These are phyloP conservation scores for Diadromus collaris DNA, from an alignment of 2,888 invertebrate genomes.

Conservation along the genomic window DNA sequence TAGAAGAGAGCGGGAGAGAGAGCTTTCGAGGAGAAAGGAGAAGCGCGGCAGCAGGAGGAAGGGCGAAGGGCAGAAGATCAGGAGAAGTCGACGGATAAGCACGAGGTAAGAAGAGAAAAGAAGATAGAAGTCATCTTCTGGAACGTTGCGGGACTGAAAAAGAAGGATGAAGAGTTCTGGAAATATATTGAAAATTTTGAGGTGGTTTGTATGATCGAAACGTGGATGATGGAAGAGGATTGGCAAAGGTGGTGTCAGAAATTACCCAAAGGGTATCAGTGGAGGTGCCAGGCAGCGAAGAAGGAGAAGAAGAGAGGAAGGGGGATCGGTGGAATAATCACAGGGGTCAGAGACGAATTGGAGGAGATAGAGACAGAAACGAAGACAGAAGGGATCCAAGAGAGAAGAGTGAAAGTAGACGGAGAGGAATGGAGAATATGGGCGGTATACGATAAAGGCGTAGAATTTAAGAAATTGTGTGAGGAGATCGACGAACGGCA, in stretches of 20 bases:
- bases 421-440: neutral
- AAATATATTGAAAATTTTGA: slow-evolving; percentile 14
- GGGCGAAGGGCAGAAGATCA: neutral
- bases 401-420: slow-evolving; percentile 4
- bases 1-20: slow-evolving; percentile 12
- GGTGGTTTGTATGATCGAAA: slow-evolving; percentile 24
- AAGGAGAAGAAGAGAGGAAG: slow-evolving; percentile 38
- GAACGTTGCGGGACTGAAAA: slow-evolving; percentile 32
- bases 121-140: slow-evolving; percentile 15
- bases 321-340: slow-evolving; percentile 28
- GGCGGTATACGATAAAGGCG: slow-evolving; percentile 4
- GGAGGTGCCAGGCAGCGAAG: slow-evolving; percentile 17
- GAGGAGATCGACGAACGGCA: slow-evolving; percentile 14
- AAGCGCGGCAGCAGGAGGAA: neutral
- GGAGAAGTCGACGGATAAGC: slow-evolving; percentile 6
- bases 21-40: slow-evolving; percentile 7
- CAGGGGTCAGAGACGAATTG: slow-evolving; percentile 24
- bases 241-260: slow-evolving; percentile 7
- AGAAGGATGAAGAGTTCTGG: slow-evolving; percentile 28
- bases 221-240: slow-evolving; percentile 38
- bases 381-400: neutral
- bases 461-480: neutral
- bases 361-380: slow-evolving; percentile 25
- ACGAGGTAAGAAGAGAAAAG: neutral
- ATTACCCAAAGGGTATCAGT: slow-evolving; percentile 12